Conservation (phyloP, 2,797 vertebrate species). For the Dromococcyx pavoninus region DNA sequence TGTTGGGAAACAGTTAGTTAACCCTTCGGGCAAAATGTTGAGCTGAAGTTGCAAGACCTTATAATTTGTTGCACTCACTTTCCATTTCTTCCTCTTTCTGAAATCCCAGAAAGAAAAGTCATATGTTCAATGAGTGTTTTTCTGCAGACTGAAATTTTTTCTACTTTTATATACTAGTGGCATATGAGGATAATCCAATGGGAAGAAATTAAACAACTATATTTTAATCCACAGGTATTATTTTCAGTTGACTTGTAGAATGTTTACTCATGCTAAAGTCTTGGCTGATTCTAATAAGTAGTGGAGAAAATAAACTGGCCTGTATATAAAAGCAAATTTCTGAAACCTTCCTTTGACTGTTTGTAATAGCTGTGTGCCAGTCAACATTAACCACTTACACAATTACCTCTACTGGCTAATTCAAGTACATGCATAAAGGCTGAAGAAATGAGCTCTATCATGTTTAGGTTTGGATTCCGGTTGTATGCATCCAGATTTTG, state of each 20-base stretch:
- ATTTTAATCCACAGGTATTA: neutral
- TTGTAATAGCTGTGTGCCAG: neutral
- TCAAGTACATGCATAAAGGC: neutral
- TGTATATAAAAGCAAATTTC: neutral
- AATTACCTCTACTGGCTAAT: neutral
- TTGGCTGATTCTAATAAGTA: neutral
- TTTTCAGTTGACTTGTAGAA: neutral
- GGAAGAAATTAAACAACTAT: neutral
- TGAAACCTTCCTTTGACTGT: neutral
- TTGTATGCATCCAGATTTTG: neutral
- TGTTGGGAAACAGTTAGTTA: conserved; percentile 28
- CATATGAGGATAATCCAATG: neutral
- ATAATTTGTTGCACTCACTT: neutral
- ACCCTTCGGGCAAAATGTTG: neutral
- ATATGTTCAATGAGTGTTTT: neutral
- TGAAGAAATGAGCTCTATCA: neutral
- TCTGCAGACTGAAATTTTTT: neutral
- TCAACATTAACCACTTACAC: neutral
- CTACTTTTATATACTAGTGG: neutral
- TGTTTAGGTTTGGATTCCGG: neutral
- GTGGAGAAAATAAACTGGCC: neutral
- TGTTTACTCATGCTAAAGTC: neutral
- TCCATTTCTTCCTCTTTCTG: neutral
- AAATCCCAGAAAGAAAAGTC: neutral
- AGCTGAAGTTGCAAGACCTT: neutral